Evolutionary conservation across 2,797 vertebrate genomes (phyloP).

Genomic region (Myiotriccus ornatus): DNA sequence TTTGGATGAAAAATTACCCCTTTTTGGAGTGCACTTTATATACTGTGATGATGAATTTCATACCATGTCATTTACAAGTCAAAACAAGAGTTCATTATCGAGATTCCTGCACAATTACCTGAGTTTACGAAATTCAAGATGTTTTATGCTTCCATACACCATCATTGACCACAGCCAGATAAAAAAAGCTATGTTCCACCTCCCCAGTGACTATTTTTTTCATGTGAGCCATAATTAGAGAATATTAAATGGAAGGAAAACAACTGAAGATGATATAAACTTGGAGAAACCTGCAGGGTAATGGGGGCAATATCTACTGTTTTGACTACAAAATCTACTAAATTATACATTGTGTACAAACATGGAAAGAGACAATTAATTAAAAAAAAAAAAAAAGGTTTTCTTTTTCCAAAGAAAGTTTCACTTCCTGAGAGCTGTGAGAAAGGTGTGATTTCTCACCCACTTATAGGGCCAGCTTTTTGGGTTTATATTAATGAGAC

Average conservation of each 20-base stretch:
- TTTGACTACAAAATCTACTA: constrained; percentile 19
- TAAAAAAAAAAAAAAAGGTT: background rate
- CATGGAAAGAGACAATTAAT: background rate
- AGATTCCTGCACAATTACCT: constrained; percentile 22
- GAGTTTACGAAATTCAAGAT: constrained; percentile 22
- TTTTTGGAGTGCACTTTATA: background rate
- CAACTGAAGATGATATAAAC: background rate
- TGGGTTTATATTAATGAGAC: background rate
- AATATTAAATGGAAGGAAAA: constrained; percentile 41
- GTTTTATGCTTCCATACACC: constrained; percentile 28
- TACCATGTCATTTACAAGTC: constrained; percentile 20
- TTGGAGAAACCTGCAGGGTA: background rate
- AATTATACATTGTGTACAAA: background rate
- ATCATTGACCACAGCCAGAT: constrained; percentile 7
- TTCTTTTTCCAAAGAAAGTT: background rate
- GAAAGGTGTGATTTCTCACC: background rate
- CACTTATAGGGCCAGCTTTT: background rate
- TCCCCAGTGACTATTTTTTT: background rate
- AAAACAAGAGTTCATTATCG: constrained; percentile 43
- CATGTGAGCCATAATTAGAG: constrained; percentile 34
- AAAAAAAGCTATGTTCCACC: constrained; percentile 11
- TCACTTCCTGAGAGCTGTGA: background rate
- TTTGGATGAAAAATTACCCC: background rate
- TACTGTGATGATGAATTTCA: constrained; percentile 1
- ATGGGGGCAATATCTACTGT: background rate